Conservation (phyloP, 2,113 vertebrate genomes). For the Ranitomeya imitator region DNA sequence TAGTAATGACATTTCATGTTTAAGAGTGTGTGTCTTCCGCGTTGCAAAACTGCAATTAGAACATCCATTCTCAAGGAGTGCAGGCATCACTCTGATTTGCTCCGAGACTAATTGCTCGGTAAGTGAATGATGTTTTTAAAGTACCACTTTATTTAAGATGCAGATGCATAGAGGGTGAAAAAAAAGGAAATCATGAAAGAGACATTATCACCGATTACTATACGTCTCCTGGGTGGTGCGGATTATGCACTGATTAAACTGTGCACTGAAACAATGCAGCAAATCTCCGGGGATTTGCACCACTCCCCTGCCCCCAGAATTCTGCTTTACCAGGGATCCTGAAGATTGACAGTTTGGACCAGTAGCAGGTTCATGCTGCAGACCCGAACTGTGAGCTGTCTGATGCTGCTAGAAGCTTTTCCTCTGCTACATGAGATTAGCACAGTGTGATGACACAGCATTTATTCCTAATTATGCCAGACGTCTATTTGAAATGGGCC, state of each 20-base stretch:
- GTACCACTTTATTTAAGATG: constrained; percentile 55
- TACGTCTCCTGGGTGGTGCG: constrained; percentile 10
- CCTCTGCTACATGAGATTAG: too few relatives aligned
- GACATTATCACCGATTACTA: constrained; percentile 23
- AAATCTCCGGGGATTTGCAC: too few relatives aligned
- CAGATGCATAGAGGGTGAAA: constrained; percentile 10
- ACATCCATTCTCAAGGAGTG: constrained; percentile 24
- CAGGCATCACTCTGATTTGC: constrained; percentile 28
- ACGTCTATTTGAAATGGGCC: too few relatives aligned
- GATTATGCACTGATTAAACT: constrained; percentile 2
- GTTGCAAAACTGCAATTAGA: constrained; percentile 52
- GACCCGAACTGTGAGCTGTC: too few relatives aligned
- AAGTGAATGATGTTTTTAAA: constrained; percentile 57
- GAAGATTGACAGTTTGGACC: too few relatives aligned
- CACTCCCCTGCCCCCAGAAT: too few relatives aligned
- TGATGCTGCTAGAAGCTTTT: too few relatives aligned
- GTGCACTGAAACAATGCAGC: not conserved
- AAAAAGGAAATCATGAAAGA: constrained; percentile 50
- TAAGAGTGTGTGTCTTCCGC: constrained; percentile 56
- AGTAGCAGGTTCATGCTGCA: too few relatives aligned
- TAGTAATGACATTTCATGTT: constrained; percentile 59
- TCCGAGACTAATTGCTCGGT: constrained; percentile 57
- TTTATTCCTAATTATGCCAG: too few relatives aligned
- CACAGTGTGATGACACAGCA: too few relatives aligned
- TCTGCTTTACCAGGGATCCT: too few relatives aligned